Evolutionary conservation across 2,113 vertebrate genomes (phyloP).

Genomic region (Gorsachius goisagi): DNA sequence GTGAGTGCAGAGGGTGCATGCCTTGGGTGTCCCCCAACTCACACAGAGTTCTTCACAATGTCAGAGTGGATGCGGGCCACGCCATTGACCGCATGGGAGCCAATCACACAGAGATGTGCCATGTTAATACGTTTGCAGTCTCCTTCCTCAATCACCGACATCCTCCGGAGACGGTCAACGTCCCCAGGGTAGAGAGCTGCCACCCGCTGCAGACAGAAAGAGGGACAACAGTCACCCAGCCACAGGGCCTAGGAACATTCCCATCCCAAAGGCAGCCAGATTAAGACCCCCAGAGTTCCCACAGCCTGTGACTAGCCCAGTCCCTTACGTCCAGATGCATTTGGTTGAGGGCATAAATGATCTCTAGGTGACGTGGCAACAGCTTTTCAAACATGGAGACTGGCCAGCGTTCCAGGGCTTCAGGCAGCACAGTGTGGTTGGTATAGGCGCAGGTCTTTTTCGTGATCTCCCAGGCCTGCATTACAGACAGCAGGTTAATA

Average conservation of each 20-base stretch:
- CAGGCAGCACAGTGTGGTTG: constrained; percentile 87
- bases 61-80: constrained; percentile 86
- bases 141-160: constrained; percentile 87
- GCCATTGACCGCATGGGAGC: constrained; percentile 83
- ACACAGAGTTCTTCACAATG: constrained; percentile 82
- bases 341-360: constrained; percentile 86
- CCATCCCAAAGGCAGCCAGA: not conserved
- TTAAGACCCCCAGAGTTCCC: not conserved
- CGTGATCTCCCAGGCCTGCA: constrained; percentile 87
- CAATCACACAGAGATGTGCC: constrained; percentile 87
- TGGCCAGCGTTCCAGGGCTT: constrained; percentile 88
- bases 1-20: rapidly evolving
- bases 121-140: constrained; percentile 89
- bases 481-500: not conserved
- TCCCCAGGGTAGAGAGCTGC: constrained; percentile 81
- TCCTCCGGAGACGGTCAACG: constrained; percentile 77
- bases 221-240: rapidly evolving
- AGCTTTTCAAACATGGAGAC: constrained; percentile 85
- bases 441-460: constrained; percentile 86
- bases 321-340: constrained; percentile 80
- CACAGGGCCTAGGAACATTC: not conserved
- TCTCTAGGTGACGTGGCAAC: constrained; percentile 83
- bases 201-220: constrained; percentile 65
- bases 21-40: constrained; percentile 16
- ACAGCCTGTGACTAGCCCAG: not conserved